phyloP scores from a whole-genome alignment of 2,888 invertebrate species.

The Ichneumoninae sp. region DNA sequence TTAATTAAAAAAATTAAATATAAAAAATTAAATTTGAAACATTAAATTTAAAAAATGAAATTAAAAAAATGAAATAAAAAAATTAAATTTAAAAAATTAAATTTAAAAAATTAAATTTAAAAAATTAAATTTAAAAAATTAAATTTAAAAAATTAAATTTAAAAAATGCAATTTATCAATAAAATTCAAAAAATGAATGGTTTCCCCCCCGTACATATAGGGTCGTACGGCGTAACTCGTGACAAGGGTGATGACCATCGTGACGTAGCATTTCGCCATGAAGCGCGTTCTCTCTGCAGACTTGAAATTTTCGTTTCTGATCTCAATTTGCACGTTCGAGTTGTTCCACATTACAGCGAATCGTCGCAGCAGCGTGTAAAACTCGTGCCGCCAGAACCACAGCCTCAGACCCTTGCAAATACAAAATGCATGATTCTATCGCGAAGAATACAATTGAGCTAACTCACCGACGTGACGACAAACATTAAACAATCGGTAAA shows the following conservation, averaged over 20 bases:
- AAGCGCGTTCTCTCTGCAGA: slow-evolving; percentile 35
- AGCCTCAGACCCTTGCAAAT: slow-evolving; percentile 57
- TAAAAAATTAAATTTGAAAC: no score
- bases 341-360: slow-evolving; percentile 60
- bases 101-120: no score
- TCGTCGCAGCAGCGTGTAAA: slow-evolving; percentile 47
- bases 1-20: no score
- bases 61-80: no score
- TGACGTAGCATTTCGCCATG: slow-evolving; percentile 57
- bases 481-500: not conserved
- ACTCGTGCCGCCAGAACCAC: slow-evolving; percentile 58
- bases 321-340: slow-evolving; percentile 9
- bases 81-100: no score
- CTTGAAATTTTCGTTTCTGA: slow-evolving; percentile 42
- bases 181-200: not conserved
- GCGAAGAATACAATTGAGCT: not conserved
- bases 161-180: not conserved
- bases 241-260: slow-evolving; percentile 56
- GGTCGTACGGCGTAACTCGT: slow-evolving; percentile 62
- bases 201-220: slow-evolving; percentile 49
- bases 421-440: not conserved
- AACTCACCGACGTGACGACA: not conserved
- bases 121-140: no score
- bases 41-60: no score
- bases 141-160: no score